Conservation (phyloP, 1,140 invertebrate species). For the Delia radicum region DNA sequence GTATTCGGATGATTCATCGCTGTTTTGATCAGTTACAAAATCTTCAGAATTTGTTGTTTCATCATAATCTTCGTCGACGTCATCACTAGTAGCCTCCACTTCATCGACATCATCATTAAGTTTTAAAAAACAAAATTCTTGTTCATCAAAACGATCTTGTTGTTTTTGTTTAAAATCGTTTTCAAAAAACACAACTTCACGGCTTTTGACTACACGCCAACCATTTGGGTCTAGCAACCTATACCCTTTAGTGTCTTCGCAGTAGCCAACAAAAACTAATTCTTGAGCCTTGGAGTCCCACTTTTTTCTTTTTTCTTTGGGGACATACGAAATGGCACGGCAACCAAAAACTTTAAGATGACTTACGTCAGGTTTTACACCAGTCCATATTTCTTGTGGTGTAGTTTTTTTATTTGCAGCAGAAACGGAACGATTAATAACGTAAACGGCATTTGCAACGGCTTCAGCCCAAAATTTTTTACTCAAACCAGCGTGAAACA, state of each 20-base stretch:
- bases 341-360: constrained; percentile 53
- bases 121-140: neutral
- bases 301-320: constrained; percentile 51
- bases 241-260: constrained; percentile 51
- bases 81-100: constrained; percentile 6
- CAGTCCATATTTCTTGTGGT: constrained; percentile 41
- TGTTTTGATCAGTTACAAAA: neutral
- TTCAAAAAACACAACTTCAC: too few species aligned
- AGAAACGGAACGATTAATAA: constrained; percentile 51
- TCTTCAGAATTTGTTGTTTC: too few species aligned
- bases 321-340: constrained; percentile 50
- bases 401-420: constrained; percentile 25
- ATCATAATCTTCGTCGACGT: too few species aligned
- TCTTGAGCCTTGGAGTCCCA: constrained; percentile 42
- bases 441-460: constrained; percentile 49
- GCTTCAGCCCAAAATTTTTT: constrained; percentile 58
- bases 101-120: neutral
- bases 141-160: neutral
- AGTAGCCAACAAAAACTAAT: constrained; percentile 56
- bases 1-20: neutral
- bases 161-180: constrained; percentile 1
- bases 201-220: too few species aligned
- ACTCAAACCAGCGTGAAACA: constrained; percentile 45
- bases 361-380: constrained; percentile 34
- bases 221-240: constrained; percentile 46